A percentile compares a stretch with the other conserved stretches of the same genome.
These are phyloP conservation scores for Hypena proboscidalis DNA, from an alignment of 2,888 invertebrate species.

Conservation along the genomic window DNA sequence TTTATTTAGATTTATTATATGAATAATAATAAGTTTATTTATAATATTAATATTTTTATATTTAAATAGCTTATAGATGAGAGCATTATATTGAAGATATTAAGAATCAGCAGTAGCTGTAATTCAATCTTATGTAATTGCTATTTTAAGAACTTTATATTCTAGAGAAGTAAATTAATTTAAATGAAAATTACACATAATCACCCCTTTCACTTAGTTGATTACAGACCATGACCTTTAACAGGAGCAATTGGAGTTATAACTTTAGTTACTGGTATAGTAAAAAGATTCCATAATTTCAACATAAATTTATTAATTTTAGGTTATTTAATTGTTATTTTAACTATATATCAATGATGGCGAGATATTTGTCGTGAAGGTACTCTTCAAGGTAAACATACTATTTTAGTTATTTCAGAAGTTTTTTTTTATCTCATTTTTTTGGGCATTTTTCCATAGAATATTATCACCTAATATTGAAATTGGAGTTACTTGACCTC, in stretches of 20 bases:
- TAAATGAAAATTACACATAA: slow-evolving; percentile 78
- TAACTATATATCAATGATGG: slow-evolving; percentile 89
- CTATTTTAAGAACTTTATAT: slow-evolving; percentile 87
- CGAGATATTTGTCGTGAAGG: slow-evolving; percentile 89
- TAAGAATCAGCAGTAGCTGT: slow-evolving; percentile 86
- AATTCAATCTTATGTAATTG: slow-evolving; percentile 89
- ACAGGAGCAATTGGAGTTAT: slow-evolving; percentile 85
- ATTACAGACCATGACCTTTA: slow-evolving; percentile 88
- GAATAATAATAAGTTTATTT: too few species aligned
- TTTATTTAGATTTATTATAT: too few species aligned
- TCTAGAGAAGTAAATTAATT: slow-evolving; percentile 87
- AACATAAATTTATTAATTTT: slow-evolving; percentile 80
- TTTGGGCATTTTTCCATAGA: slow-evolving; percentile 86
- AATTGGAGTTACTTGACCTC: slow-evolving; percentile 90
- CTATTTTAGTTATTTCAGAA: slow-evolving; percentile 87
- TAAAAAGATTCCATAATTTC: slow-evolving; percentile 87
- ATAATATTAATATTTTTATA: too few species aligned
- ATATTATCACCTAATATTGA: too few species aligned
- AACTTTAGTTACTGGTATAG: slow-evolving; percentile 83
- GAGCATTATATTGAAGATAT: too few species aligned
- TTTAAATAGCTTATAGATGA: too few species aligned
- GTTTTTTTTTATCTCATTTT: slow-evolving; percentile 86
- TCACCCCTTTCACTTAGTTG: slow-evolving; percentile 88
- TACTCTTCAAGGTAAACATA: slow-evolving; percentile 88
- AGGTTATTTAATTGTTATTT: slow-evolving; percentile 71